phyloP scores from a whole-genome alignment of 2,888 invertebrate species.

The Agapetus fuscipes region DNA sequence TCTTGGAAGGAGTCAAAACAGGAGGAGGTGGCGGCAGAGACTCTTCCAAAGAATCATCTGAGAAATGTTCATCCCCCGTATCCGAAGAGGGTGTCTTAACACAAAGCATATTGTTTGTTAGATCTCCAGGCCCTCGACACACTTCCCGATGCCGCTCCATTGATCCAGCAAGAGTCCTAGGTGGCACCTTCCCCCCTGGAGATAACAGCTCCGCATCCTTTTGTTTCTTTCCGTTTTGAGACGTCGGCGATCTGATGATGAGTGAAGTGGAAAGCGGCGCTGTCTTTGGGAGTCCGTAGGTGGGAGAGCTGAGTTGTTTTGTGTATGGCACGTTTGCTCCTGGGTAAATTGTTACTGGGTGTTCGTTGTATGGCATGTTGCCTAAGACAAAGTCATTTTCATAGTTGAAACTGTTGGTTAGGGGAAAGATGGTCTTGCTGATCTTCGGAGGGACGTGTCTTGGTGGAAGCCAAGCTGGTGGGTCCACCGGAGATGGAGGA shows the following conservation, averaged over 20 bases:
- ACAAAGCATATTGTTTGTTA: slow-evolving; percentile 33
- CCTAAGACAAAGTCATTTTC: slow-evolving; percentile 35
- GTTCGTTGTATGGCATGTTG: slow-evolving; percentile 50
- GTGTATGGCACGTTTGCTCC: slow-evolving; percentile 41
- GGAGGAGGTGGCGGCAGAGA: slow-evolving; percentile 54
- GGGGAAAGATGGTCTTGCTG: slow-evolving; percentile 23
- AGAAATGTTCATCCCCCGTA: slow-evolving; percentile 52
- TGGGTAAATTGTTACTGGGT: slow-evolving; percentile 58
- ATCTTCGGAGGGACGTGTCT: slow-evolving; percentile 25
- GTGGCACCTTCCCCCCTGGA: slow-evolving; percentile 49
- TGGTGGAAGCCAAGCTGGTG: slow-evolving; percentile 39
- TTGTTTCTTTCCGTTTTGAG: slow-evolving; percentile 23
- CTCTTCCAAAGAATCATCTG: slow-evolving; percentile 77
- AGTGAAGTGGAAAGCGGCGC: slow-evolving; percentile 23
- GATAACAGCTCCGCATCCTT: slow-evolving; percentile 37
- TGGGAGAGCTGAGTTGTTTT: slow-evolving; percentile 37
- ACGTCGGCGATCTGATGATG: slow-evolving; percentile 7
- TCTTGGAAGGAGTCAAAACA: slow-evolving; percentile 52
- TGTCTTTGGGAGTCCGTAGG: slow-evolving; percentile 36
- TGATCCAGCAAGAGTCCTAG: slow-evolving; percentile 59
- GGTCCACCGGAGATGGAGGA: slow-evolving; percentile 25
- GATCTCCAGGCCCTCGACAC: slow-evolving; percentile 52
- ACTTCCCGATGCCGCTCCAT: slow-evolving; percentile 74
- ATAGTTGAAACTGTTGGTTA: slow-evolving; percentile 33
- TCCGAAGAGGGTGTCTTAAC: slow-evolving; percentile 15